Evolutionary conservation across 35 echinoderm and acorn worm species (phyloP), one percentile per base, ranked within the genome.

Genomic region (Diadema setosum): DNA sequence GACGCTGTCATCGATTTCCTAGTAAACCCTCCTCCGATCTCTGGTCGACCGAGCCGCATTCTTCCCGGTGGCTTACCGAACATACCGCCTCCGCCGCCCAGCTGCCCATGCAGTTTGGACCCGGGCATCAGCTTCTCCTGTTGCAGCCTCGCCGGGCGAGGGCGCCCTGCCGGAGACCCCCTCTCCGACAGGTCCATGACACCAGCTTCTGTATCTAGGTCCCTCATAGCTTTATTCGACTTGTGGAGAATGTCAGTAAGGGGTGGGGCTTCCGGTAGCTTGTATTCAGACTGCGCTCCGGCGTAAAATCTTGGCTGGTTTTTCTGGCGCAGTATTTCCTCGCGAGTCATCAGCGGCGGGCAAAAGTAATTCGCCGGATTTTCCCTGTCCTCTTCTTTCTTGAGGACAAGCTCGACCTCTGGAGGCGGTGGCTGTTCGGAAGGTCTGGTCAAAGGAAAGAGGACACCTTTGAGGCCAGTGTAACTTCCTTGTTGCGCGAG

Each of bases 241-340:
- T 87, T 42, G 5, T 48, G 43, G 18, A 70, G 39, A 36, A 87
- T 87, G 39, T 87, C 85, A 42, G 64, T 57, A 1, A 87, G 31
- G 2, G 85, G 69, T 1, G 91, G 91, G 4, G 94, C 80, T 24
- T 93, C 63, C 2, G 94, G 94, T 27, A 97, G 81, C 75, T 87
- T 83, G 83, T 97, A 97, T 27, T 85, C 81, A 1, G 46, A 48
- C 0, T 45, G 14, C 23, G 50, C 82, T 14, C 94, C 94, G 15
- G 94, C 94, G 37, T 97, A 97, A 70, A 97, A 97, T 46, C 91
- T 20, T n/a, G 94, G 94, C 37, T 96, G 94, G 57, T 70, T 93
- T 45, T 52, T 45, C 70, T 96, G 94, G 6, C 86, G 35, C 20
- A 37, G 29, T 39, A 93, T 92, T 25, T 93, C 91, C 1, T 88